A percentile compares a stretch with the other conserved stretches of the same genome.
Conservation (phyloP, 2,113 vertebrate species). For the Rhynchomys soricoides region DNA sequence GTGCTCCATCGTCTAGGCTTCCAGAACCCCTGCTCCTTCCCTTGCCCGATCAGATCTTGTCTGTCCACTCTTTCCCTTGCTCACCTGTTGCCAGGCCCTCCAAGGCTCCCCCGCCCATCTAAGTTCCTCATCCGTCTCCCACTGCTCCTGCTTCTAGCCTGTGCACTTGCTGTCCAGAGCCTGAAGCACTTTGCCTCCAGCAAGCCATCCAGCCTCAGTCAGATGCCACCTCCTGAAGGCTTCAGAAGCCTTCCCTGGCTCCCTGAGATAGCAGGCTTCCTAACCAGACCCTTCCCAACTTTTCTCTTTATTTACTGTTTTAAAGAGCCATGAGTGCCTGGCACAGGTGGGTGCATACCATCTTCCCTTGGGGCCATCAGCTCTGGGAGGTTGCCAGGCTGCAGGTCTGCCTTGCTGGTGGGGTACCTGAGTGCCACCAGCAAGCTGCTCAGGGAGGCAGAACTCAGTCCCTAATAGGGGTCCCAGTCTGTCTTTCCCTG, state of each 20-base stretch:
- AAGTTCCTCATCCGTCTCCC: neutral
- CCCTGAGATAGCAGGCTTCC: neutral
- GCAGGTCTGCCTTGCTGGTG: too few species aligned
- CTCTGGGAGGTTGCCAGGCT: too few species aligned
- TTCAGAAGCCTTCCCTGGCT: neutral
- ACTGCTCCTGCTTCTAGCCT: neutral
- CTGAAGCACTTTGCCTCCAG: neutral
- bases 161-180: neutral
- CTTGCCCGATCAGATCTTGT: neutral
- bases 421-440: too few species aligned
- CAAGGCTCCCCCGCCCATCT: rapidly evolving
- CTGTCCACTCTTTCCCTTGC: neutral
- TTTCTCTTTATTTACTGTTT: neutral
- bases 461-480: too few species aligned
- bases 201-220: neutral
- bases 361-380: neutral
- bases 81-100: neutral
- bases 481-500: too few species aligned
- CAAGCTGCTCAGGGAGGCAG: too few species aligned
- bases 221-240: neutral
- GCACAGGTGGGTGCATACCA: neutral
- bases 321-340: neutral
- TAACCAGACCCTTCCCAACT: neutral
- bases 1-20: neutral
- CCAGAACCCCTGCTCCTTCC: neutral